Conservation (phyloP, 1,140 invertebrate genomes). For the Aplysia californica region DNA sequence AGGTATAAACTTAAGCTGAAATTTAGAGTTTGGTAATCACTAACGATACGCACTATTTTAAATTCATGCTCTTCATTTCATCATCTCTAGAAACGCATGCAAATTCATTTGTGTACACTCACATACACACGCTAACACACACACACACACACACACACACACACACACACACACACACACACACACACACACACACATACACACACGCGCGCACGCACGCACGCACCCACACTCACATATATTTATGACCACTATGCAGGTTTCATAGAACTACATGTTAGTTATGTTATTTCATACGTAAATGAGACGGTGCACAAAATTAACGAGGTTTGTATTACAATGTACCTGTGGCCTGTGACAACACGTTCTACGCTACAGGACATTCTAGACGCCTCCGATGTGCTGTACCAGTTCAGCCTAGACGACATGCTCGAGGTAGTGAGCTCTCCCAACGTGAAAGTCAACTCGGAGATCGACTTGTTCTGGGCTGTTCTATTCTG, state of each 20-base stretch:
- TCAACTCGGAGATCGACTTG: constrained; percentile 38
- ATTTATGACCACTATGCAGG: no score
- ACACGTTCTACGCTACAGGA: no score
- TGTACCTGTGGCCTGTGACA: no score
- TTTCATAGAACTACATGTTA: no score
- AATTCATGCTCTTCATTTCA: no score
- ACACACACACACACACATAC: no score
- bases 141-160: not conserved
- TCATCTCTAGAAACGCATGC: not conserved
- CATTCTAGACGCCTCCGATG: not conserved
- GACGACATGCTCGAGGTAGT: constrained; percentile 27
- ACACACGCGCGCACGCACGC: no score
- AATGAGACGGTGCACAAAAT: no score
- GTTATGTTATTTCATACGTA: no score
- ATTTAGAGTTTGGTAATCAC: not conserved
- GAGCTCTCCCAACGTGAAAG: not conserved
- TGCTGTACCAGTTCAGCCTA: not conserved
- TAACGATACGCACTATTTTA: not conserved
- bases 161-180: no score
- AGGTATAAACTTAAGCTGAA: not conserved
- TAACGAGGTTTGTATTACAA: no score
- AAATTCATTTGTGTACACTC: not conserved
- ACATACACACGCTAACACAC: not conserved
- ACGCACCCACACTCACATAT: no score
- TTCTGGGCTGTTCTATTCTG: constrained; percentile 38